Evolutionary conservation across 2,888 invertebrate genomes (phyloP), one percentile per base, ranked within the genome.

Genomic region (Macropis europaea): DNA sequence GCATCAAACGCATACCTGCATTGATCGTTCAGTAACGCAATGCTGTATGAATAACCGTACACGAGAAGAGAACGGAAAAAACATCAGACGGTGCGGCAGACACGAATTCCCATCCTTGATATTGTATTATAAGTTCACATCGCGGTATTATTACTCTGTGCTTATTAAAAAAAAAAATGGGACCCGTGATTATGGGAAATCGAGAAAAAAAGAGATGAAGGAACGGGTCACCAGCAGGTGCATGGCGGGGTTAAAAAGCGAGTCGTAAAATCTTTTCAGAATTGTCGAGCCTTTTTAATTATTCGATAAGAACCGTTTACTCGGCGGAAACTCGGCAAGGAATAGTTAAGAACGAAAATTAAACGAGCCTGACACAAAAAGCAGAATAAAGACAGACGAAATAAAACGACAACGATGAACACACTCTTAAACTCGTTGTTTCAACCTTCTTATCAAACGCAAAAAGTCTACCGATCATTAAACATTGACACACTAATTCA

Each of bases 21-120:
- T 54, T 53, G 66, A 53, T 53, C 45, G 26, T 47, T 32, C 53
- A 22, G n/a, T 26, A 64, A 54, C 40, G 66, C 28, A 54, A 54
- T 64, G 2, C 66, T 28, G n/a, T 47, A 53, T 28, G 45, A 54
- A 66, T 64, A 67, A 64, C 52, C 17, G 24, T 52, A 24, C 19
- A 45, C 24, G 6, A 26, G 32, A 40, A 30, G 38, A 26, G 45
- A 40, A 64, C 45, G 15, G 30, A 19, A 30, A 11, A 36, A 22
- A 32, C 4, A 19, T 7, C 5, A n/a, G 7, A 26, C 9, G 22
- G 11, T 9, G 17, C 7, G 2, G 3, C 28, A 7, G 40, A 32
- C 17, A 30, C 36, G 15, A n/a, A n/a, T n/a, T 15, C 11, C 32
- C 15, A 22, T 43, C 62, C 43, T 50, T 42, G 24, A 62, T 43